Evolutionary conservation across 1,140 invertebrate species (phyloP).

Genomic region (Telenomus remus): DNA sequence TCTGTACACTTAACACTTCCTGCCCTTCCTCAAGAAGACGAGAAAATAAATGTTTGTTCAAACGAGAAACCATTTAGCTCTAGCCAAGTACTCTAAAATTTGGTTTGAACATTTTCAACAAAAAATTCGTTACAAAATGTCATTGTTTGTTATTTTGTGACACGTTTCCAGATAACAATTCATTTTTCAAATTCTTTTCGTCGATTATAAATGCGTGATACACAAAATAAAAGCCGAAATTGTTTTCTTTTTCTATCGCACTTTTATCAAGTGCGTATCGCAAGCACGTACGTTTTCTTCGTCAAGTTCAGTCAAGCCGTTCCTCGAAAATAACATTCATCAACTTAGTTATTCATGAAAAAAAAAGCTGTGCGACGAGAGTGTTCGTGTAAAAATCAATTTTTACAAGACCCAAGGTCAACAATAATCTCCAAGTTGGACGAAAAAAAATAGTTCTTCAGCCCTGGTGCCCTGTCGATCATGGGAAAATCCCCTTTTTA

Average conservation of each 20-base stretch:
- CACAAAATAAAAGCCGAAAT: too few relatives aligned
- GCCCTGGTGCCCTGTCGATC: not conserved
- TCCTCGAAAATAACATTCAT: not conserved
- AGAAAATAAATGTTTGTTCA: not conserved
- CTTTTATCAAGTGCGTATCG: too few relatives aligned
- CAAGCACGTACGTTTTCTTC: too few relatives aligned
- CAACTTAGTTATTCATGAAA: slow-evolving; percentile 2
- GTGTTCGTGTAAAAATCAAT: not conserved
- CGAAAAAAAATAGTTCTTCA: not conserved
- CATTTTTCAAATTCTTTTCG: too few relatives aligned
- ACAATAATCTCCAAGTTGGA: not conserved
- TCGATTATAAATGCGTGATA: too few relatives aligned
- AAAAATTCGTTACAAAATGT: too few relatives aligned
- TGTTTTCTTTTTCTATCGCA: too few relatives aligned
- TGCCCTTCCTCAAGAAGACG: not conserved
- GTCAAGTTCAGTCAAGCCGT: not conserved
- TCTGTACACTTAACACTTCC: slow-evolving; percentile 4
- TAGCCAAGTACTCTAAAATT: too few relatives aligned
- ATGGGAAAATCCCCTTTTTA: not conserved
- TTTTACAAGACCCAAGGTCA: not conserved
- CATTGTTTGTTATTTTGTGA: too few relatives aligned
- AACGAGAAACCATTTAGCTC: not conserved
- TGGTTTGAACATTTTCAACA: too few relatives aligned
- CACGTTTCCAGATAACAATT: too few relatives aligned
- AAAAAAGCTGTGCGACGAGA: not conserved